Evolutionary conservation across 1,140 invertebrate genomes (phyloP).

Genomic region (Magallana ariakensis): DNA sequence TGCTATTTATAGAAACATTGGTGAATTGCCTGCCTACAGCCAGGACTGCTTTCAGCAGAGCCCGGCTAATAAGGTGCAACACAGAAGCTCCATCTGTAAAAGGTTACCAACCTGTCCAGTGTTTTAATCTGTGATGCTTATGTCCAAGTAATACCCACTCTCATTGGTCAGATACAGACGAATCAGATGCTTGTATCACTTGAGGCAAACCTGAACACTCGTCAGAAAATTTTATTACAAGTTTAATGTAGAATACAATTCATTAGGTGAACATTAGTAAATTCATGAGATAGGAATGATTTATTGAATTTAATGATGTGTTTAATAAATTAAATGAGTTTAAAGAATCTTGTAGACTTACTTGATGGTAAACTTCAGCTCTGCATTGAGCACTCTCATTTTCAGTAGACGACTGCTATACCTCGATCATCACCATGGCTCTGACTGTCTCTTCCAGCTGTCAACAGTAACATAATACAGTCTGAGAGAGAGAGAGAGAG

Average conservation of each 20-base stretch:
- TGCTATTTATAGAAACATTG: no score
- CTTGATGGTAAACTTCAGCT: slow-evolving; percentile 90
- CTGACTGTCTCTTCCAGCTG: slow-evolving; percentile 97
- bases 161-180: slow-evolving; percentile 96
- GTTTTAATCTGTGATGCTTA: slow-evolving; percentile 91
- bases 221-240: neutral
- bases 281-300: no score
- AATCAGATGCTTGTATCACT: slow-evolving; percentile 92
- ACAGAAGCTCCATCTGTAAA: neutral
- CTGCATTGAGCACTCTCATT: slow-evolving; percentile 91
- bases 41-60: no score
- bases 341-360: slow-evolving; percentile 48
- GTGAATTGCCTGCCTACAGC: no score
- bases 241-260: no score
- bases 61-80: no score
- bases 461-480: slow-evolving; percentile 47
- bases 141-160: slow-evolving; percentile 96
- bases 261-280: no score
- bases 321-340: no score
- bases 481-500: no score
- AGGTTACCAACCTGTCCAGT: slow-evolving; percentile 86
- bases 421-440: slow-evolving; percentile 95
- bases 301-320: no score
- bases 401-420: slow-evolving; percentile 98
- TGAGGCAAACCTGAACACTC: slow-evolving; percentile 81